A percentile compares a stretch with the other conserved stretches of the same genome.
Conservation (phyloP, 2,113 vertebrate species). For the Nothobranchius kuhntae region DNA sequence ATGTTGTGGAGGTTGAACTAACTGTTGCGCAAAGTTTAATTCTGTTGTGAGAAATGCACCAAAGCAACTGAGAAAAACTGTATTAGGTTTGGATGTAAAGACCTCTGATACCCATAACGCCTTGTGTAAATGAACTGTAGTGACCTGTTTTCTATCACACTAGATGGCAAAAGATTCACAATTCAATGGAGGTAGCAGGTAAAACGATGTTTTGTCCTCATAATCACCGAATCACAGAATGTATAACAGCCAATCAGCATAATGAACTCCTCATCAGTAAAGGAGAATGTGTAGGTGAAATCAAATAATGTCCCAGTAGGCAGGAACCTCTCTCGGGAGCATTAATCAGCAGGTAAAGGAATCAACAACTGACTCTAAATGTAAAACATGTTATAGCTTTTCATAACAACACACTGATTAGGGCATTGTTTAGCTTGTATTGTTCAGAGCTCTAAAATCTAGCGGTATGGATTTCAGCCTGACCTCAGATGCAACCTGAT, state of each 20-base stretch:
- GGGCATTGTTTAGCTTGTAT: constrained; percentile 19
- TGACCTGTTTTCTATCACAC: no score
- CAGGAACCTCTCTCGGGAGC: not conserved
- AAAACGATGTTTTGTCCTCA: no score
- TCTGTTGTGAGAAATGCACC: no score
- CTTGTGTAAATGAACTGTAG: no score
- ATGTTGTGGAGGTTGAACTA: no score
- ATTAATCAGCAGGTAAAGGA: constrained; percentile 42
- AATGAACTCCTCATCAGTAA: constrained; percentile 16
- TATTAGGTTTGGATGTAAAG: no score
- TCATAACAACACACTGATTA: constrained; percentile 27
- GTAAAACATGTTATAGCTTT: constrained; percentile 13
- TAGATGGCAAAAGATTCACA: no score
- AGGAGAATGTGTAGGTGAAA: constrained; percentile 4
- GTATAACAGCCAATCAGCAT: not conserved
- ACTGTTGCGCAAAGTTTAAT: no score
- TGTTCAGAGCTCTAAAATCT: not conserved
- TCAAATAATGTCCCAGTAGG: constrained; percentile 19
- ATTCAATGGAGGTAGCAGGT: no score
- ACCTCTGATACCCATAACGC: no score
- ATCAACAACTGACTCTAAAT: constrained; percentile 1
- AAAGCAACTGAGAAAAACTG: no score
- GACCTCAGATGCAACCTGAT: not conserved
- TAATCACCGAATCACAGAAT: no score
- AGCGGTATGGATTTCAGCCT: not conserved